These are phyloP conservation scores for Nemoura dubitans DNA, from an alignment of 2,888 invertebrate genomes.

Conservation along the genomic window DNA sequence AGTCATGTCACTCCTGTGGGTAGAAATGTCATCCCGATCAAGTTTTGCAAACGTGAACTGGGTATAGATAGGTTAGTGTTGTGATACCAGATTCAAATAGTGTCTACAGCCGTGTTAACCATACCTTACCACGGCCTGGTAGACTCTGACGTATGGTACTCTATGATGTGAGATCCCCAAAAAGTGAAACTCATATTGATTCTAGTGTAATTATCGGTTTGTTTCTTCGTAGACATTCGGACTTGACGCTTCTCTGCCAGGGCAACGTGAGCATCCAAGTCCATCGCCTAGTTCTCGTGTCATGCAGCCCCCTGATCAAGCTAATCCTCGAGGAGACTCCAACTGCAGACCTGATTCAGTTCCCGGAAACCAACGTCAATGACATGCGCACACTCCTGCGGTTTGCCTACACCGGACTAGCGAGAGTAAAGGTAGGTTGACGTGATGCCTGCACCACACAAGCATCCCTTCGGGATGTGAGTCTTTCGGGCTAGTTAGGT, in stretches of 20 bases:
- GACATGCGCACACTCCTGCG: constrained; percentile 84
- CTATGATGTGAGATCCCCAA: too few relatives aligned
- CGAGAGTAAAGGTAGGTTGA: constrained; percentile 75
- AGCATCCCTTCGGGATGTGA: neutral
- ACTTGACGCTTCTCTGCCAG: constrained; percentile 86
- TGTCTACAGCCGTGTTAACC: too few relatives aligned
- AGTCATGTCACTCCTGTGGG: too few relatives aligned
- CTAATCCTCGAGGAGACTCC: constrained; percentile 78
- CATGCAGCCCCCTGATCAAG: constrained; percentile 86
- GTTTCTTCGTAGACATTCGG: constrained; percentile 62
- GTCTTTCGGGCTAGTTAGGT: neutral
- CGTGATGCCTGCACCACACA: too few relatives aligned
- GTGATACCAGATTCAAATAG: too few relatives aligned
- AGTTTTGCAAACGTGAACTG: too few relatives aligned
- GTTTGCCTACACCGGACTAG: constrained; percentile 87
- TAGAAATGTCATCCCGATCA: too few relatives aligned
- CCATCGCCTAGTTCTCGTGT: constrained; percentile 86
- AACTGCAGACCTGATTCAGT: constrained; percentile 77
- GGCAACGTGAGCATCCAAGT: constrained; percentile 83
- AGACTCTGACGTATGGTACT: too few relatives aligned
- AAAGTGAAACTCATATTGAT: too few relatives aligned
- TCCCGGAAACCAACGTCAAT: constrained; percentile 82
- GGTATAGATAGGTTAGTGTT: too few relatives aligned
- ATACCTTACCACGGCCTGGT: too few relatives aligned
- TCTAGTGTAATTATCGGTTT: neutral